phyloP scores from a whole-genome alignment of 2,888 invertebrate genomes.

The Drosophila anomalata region DNA sequence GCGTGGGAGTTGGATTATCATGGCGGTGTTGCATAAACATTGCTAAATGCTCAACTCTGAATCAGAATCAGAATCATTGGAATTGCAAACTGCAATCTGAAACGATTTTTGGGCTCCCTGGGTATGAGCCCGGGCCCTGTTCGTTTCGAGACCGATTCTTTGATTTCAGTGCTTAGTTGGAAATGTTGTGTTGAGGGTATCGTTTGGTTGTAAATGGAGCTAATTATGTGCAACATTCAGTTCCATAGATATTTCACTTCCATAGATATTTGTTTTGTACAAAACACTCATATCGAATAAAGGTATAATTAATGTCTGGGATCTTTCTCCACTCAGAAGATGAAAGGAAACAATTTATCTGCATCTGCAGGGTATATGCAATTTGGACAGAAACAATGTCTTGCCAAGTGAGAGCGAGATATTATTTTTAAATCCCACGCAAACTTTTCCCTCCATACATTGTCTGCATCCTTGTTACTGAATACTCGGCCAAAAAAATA shows the following conservation, averaged over 20 bases:
- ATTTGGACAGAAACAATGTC: conserved; percentile 9
- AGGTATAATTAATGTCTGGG: neutral
- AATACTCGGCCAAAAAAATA: conserved; percentile 51
- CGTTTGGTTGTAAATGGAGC: conserved; percentile 15
- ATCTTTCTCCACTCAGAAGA: conserved; percentile 4
- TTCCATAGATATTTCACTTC: conserved; percentile 22
- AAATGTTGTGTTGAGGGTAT: conserved; percentile 11
- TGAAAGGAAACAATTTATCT: conserved; percentile 22
- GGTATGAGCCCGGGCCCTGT: neutral
- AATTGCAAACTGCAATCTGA: conserved; percentile 32
- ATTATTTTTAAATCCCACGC: conserved; percentile 31
- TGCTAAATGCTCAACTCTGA: conserved; percentile 38
- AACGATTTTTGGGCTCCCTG: conserved; percentile 34
- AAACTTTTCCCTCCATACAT: conserved; percentile 20
- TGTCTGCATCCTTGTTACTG: conserved; percentile 65
- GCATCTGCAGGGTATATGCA: conserved; percentile 18
- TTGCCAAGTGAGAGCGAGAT: conserved; percentile 10
- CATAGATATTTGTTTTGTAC: neutral
- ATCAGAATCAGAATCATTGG: conserved; percentile 14
- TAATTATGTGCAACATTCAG: conserved; percentile 36
- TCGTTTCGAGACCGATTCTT: conserved; percentile 31
- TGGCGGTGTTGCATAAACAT: conserved; percentile 47
- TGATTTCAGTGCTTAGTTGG: conserved; percentile 36
- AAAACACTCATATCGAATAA: neutral
- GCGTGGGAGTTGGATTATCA: conserved; percentile 19